Conservation (phyloP, 2,113 vertebrate genomes). For the Numenius arquata region DNA sequence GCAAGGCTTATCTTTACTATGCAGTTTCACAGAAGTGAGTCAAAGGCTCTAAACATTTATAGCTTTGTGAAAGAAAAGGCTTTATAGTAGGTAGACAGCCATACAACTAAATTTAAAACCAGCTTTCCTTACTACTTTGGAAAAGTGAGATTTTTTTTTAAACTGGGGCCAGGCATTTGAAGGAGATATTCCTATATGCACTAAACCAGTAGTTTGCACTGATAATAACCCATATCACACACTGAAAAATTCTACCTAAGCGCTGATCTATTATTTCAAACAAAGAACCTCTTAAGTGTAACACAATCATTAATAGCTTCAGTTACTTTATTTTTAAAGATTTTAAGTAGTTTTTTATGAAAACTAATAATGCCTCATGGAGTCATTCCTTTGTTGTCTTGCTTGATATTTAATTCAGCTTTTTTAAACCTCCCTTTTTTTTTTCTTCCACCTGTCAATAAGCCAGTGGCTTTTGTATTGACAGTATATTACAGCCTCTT, state of each 20-base stretch:
- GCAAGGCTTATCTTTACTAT: neutral
- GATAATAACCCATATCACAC: neutral
- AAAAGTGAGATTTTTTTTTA: neutral
- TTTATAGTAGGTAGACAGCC: neutral
- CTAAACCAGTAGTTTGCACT: neutral
- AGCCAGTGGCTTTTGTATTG: conserved; percentile 16
- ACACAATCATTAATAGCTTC: neutral
- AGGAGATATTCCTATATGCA: neutral
- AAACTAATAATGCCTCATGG: neutral
- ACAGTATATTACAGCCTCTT: conserved; percentile 13
- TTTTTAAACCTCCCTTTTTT: neutral
- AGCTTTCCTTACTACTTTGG: neutral
- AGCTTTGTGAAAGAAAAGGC: neutral
- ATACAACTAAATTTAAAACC: neutral
- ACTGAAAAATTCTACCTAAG: neutral
- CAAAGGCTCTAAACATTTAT: neutral
- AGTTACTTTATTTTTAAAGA: neutral
- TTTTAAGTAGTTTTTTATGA: neutral
- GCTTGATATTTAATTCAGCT: neutral
- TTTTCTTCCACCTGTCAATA: neutral
- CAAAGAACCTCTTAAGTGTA: neutral
- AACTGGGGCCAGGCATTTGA: neutral
- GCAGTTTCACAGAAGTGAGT: neutral
- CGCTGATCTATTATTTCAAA: neutral
- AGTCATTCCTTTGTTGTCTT: neutral